A percentile compares a stretch with the other conserved stretches of the same genome.
Evolutionary conservation across 2,113 vertebrate genomes (phyloP).

Genomic region (Labrus mixtus): DNA sequence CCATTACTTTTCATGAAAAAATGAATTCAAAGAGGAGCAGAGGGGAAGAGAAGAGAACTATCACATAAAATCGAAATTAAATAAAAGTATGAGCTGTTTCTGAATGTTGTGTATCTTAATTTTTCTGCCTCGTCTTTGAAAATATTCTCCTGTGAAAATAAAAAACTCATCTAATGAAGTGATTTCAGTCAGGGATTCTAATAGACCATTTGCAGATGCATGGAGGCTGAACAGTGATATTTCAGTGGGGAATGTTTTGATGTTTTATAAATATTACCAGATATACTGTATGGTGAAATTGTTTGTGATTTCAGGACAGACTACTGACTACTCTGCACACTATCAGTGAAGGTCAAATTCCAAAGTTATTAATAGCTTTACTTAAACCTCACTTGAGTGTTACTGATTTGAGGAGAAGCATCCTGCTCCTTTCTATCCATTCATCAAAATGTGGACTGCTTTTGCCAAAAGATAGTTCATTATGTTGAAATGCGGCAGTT

Average conservation of each 20-base stretch:
- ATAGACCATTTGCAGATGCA: too few species aligned
- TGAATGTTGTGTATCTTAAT: too few species aligned
- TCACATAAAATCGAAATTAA: too few species aligned
- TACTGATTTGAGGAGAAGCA: background rate
- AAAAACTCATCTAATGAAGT: too few species aligned
- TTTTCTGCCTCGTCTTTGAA: too few species aligned
- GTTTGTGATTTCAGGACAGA: slow-evolving; percentile 6
- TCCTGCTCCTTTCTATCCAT: background rate
- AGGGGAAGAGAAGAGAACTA: too few species aligned
- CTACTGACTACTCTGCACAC: background rate
- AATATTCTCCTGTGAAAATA: too few species aligned
- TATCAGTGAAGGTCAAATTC: slow-evolving; percentile 49
- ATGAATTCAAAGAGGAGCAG: too few species aligned
- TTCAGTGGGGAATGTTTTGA: background rate
- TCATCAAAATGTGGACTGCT: slow-evolving; percentile 15
- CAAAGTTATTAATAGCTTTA: slow-evolving; percentile 18
- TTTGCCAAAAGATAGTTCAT: slow-evolving; percentile 33
- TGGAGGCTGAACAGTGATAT: too few species aligned
- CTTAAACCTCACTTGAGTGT: background rate
- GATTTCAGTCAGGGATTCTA: too few species aligned
- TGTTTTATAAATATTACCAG: slow-evolving; percentile 4
- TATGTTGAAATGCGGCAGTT: slow-evolving; percentile 14
- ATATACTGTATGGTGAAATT: slow-evolving; percentile 21
- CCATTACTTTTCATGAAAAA: too few species aligned
- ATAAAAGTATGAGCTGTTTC: too few species aligned